A percentile compares a stretch with the other conserved stretches of the same genome.
Evolutionary conservation across 2,888 invertebrate species (phyloP).

Genomic region (Spisula subtruncata): DNA sequence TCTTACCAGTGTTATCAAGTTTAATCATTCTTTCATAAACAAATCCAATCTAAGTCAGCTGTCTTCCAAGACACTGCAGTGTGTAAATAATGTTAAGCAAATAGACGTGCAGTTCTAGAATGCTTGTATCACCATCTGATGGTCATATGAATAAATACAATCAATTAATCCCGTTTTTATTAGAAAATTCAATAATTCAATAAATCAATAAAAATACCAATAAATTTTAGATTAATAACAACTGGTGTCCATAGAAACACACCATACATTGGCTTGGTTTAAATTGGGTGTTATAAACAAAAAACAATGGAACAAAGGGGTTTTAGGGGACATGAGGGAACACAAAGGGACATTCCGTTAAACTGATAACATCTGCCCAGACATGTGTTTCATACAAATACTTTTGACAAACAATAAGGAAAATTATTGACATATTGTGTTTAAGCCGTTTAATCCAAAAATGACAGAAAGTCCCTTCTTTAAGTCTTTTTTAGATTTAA

Average conservation of each 20-base stretch:
- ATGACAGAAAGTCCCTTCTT: too few species aligned
- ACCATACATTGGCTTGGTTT: neutral
- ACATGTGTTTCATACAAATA: slow-evolving; percentile 26
- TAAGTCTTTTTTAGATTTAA: too few species aligned
- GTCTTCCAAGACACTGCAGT: neutral
- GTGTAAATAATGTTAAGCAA: neutral
- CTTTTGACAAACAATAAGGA: neutral
- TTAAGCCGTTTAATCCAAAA: neutral
- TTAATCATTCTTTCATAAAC: slow-evolving; percentile 24
- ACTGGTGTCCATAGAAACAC: neutral
- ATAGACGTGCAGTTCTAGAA: neutral
- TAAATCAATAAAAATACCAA: slow-evolving; percentile 16
- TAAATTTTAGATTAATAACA: neutral
- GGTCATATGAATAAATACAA: neutral
- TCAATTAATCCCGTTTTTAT: neutral
- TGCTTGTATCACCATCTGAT: neutral
- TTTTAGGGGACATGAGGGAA: slow-evolving; percentile 42
- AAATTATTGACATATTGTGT: neutral
- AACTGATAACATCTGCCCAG: slow-evolving; percentile 50
- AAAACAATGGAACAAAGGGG: slow-evolving; percentile 40
- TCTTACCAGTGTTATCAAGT: slow-evolving; percentile 48
- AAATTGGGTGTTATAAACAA: neutral
- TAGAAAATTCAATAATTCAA: neutral
- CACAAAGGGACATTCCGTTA: slow-evolving; percentile 44
- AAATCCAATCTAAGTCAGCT: neutral